These are phyloP conservation scores for Tachysurus fulvidraco DNA, from an alignment of 2,113 vertebrate species.

Conservation along the genomic window DNA sequence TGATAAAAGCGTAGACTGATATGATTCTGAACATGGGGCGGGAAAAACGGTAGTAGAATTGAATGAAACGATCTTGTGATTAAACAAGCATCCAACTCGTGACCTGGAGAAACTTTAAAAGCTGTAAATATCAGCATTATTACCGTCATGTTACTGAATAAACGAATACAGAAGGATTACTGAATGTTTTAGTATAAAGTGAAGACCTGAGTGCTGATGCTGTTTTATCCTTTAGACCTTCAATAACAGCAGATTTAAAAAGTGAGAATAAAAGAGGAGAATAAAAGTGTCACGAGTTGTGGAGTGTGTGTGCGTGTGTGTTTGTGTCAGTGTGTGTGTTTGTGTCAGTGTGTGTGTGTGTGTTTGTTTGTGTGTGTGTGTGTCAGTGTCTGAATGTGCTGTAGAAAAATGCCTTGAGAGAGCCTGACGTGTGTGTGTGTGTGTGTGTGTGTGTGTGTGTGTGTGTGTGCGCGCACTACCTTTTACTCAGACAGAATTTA, in stretches of 20 bases:
- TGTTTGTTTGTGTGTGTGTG: constrained; percentile 1
- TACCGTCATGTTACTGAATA: neutral
- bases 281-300: neutral
- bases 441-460: constrained; percentile 5
- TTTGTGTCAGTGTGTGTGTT: neutral
- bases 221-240: neutral
- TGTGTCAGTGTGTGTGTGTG: constrained; percentile 5
- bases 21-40: too few species aligned
- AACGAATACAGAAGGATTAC: neutral
- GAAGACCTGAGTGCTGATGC: neutral
- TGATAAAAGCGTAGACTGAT: too few species aligned
- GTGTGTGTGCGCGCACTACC: neutral
- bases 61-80: neutral
- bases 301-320: constrained; percentile 15
- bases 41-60: too few species aligned
- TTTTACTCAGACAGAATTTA: constrained; percentile 59
- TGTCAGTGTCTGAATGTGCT: constrained; percentile 11
- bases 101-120: neutral
- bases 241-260: neutral
- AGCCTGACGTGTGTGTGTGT: constrained; percentile 14
- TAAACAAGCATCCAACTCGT: neutral
- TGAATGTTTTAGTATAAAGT: neutral
- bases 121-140: neutral
- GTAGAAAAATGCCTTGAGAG: constrained; percentile 43
- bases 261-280: too few species aligned